Evolutionary conservation across 1,140 invertebrate genomes (phyloP).

Genomic region (Teleogryllus occipitalis): DNA sequence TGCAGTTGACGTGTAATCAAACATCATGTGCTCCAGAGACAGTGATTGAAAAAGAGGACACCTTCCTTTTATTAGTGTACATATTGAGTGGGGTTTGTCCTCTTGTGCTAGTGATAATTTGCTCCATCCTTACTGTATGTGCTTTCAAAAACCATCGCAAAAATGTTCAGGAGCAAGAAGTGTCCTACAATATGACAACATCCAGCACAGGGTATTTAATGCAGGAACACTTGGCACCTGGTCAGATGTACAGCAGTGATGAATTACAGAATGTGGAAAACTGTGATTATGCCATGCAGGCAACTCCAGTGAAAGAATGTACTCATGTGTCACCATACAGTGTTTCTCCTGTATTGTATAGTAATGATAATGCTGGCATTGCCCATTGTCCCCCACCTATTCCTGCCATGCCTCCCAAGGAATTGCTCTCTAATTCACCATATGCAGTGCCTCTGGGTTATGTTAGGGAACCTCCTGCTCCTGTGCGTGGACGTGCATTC

Average conservation of each 20-base stretch:
- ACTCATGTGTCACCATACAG: not conserved
- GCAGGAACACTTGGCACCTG: not conserved
- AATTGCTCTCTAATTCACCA: not conserved
- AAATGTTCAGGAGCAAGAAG: not conserved
- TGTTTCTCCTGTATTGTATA: not conserved
- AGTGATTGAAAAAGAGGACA: not conserved
- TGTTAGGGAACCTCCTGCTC: not conserved
- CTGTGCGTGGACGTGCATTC: not conserved
- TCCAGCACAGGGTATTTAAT: slow-evolving; percentile 1
- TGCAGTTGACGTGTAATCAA: not conserved
- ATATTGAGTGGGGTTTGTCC: not conserved
- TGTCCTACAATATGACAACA: not conserved
- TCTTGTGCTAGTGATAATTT: not conserved
- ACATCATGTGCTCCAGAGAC: not conserved
- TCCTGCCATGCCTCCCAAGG: not conserved
- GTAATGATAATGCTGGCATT: not conserved
- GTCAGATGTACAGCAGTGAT: not conserved
- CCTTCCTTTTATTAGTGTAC: not conserved
- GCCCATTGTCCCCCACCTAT: not conserved
- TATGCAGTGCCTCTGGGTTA: not conserved
- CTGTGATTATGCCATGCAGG: not conserved
- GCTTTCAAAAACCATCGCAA: not conserved
- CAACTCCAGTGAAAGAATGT: not conserved
- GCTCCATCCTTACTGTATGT: not conserved
- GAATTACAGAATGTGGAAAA: not conserved